phyloP scores from a whole-genome alignment of 2,797 vertebrate species.

The Buceros bicornis region DNA sequence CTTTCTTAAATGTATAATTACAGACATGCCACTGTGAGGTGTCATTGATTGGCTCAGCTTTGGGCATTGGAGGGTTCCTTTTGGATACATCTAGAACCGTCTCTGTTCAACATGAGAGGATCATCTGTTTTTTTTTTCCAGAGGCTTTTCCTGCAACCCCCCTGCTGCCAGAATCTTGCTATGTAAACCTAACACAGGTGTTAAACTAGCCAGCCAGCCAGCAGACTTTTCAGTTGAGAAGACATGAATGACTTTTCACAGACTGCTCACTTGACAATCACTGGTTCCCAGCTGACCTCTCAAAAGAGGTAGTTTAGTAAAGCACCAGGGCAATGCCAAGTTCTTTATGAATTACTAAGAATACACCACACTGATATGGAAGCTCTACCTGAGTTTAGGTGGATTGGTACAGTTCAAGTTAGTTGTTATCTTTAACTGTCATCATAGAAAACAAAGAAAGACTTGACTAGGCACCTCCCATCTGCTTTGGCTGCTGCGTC shows the following conservation, averaged over 20 bases:
- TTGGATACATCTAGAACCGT: rapidly evolving
- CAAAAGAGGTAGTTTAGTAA: background rate
- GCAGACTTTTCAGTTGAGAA: background rate
- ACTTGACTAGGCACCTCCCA: background rate
- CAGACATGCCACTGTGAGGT: rapidly evolving
- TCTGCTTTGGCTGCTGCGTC: background rate
- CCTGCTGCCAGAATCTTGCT: background rate
- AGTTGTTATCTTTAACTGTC: background rate
- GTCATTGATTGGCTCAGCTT: background rate
- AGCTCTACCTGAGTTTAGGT: background rate
- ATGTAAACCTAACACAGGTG: rapidly evolving
- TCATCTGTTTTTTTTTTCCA: background rate
- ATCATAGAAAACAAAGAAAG: background rate
- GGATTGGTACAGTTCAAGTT: background rate
- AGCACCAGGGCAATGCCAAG: background rate
- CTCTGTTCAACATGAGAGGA: background rate
- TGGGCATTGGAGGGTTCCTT: background rate
- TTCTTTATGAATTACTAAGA: background rate
- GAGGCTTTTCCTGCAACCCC: background rate
- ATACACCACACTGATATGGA: background rate
- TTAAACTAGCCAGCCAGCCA: background rate
- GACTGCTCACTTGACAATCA: background rate
- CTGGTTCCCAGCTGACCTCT: background rate
- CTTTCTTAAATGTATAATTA: background rate
- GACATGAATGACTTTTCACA: background rate